Evolutionary conservation across 1,140 invertebrate species (phyloP), one percentile per base, ranked within the genome.

Genomic region (Drosophila parabipectinata): DNA sequence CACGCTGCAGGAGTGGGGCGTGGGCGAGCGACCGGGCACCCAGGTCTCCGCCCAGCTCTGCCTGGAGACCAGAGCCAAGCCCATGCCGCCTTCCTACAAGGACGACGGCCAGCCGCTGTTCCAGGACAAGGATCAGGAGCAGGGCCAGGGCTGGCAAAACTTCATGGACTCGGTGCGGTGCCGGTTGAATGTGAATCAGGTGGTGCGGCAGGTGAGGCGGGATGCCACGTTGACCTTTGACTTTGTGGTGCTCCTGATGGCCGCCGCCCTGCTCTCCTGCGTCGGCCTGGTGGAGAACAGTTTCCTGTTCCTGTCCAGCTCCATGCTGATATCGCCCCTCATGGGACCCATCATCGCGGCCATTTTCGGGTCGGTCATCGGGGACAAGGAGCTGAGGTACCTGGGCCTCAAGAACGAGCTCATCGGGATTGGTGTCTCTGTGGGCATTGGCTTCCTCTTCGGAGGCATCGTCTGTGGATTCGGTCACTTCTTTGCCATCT

Each of bases 251-350:
- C 92, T 96, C 3, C 88, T 96, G 0, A 82, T 95, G 14, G 93
- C 95, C 0, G 95, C 95, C 6, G 95, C 94, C 84, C 94, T 93
- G 52, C 85, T 94, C 0, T 93, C 93, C n/a, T 93, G 94, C 30
- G 92, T 97, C 34, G 96, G 96, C 5, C 92, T 97, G 18, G 93
- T 96, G 5, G 96, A 97, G 88, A 95, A 96, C 88, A 96, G 94
- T 68, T 94, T 94, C 26, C 94, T 96, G 4, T 93, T 94, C 62
- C 85, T 96, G 2, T 95, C 96, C 1, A 95, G 95, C 55, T 95
- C 95, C 78, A 96, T 96, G 95, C 92, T 96, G 4, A 95, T 96
- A 30, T 96, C 95, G 0, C 96, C 96, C 1, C 92, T 96, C 6
- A 96, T 96, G 95, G 95, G 95, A 30, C 96, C 96, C 2, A 95